A percentile compares a stretch with the other conserved stretches of the same genome.
Evolutionary conservation across 2,888 invertebrate genomes (phyloP).

Genomic region (Lapara coniferarum): DNA sequence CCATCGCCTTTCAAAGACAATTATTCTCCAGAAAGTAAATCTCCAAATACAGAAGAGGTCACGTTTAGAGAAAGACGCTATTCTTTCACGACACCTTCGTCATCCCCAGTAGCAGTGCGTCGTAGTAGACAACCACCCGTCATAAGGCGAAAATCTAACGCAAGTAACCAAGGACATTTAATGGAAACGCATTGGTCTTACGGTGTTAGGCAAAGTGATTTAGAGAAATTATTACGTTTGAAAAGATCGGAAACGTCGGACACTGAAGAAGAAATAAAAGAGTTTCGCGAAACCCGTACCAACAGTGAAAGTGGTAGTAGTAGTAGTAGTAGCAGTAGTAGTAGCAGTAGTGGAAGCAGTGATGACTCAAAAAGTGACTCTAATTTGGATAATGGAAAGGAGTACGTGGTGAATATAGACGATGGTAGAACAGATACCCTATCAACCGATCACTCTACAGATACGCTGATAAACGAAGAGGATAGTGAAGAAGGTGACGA

Average conservation of each 20-base stretch:
- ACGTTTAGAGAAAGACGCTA: conserved; percentile 57
- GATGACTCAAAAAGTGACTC: conserved; percentile 65
- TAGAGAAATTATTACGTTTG: conserved; percentile 72
- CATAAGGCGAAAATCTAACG: conserved; percentile 71
- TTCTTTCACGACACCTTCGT: conserved; percentile 67
- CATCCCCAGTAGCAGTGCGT: conserved; percentile 67
- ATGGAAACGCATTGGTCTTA: conserved; percentile 78
- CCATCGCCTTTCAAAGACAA: conserved; percentile 69
- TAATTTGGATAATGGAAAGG: conserved; percentile 60
- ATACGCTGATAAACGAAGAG: conserved; percentile 75
- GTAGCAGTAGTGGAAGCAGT: conserved; percentile 54
- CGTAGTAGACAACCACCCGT: conserved; percentile 76
- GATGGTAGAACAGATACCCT: conserved; percentile 69
- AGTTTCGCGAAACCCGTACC: conserved; percentile 38
- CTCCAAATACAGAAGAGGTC: conserved; percentile 53
- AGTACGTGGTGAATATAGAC: conserved; percentile 67
- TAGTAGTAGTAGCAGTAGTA: conserved; percentile 49
- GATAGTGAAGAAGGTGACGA: conserved; percentile 70
- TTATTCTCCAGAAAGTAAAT: conserved; percentile 59
- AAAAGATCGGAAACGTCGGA: conserved; percentile 74
- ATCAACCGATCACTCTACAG: conserved; percentile 77
- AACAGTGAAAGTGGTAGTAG: conserved; percentile 52
- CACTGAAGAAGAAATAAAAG: conserved; percentile 65
- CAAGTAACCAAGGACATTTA: conserved; percentile 56
- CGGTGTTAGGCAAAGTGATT: conserved; percentile 75